phyloP scores from a whole-genome alignment of 92 coral and sea anemone genomes.

The Pocillopora grandis region DNA sequence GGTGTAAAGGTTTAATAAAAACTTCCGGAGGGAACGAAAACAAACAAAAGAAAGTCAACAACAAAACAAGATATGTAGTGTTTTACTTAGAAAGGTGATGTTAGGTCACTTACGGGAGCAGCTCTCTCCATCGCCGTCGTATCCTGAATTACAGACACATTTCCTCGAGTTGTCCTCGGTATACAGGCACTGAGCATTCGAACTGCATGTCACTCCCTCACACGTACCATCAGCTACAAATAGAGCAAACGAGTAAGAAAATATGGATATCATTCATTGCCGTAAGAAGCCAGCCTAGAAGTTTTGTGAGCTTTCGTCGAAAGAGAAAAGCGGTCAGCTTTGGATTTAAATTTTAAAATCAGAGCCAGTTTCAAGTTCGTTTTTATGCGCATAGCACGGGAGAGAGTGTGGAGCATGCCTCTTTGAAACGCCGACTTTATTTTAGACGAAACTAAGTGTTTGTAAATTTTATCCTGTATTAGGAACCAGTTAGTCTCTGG shows the following conservation, averaged over 20 bases:
- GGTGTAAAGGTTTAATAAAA: neutral
- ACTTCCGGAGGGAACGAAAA: too few relatives aligned
- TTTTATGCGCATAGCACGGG: too few relatives aligned
- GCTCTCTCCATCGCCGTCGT: conserved; percentile 67
- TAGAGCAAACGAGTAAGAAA: neutral
- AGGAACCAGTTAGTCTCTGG: too few relatives aligned
- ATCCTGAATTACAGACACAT: conserved; percentile 71
- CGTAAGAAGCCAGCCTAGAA: too few relatives aligned
- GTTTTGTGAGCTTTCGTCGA: too few relatives aligned
- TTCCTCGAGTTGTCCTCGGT: conserved; percentile 45
- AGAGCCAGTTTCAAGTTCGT: too few relatives aligned
- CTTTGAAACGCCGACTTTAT: neutral
- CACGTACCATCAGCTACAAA: conserved; percentile 71
- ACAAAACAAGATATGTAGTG: neutral
- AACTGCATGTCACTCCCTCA: conserved; percentile 67
- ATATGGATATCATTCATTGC: too few relatives aligned
- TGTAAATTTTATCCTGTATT: too few relatives aligned
- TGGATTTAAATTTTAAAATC: too few relatives aligned
- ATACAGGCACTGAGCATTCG: conserved; percentile 55
- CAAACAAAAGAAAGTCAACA: neutral
- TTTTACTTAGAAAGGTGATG: neutral
- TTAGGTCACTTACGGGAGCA: conserved; percentile 55
- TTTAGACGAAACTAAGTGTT: too few relatives aligned
- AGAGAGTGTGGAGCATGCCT: neutral
- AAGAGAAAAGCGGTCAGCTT: too few relatives aligned